Percentiles rank a stretch among this genome's conserved stretches.
Evolutionary conservation across 2,888 invertebrate genomes (phyloP).

Genomic region (Drosophila kokeensis): DNA sequence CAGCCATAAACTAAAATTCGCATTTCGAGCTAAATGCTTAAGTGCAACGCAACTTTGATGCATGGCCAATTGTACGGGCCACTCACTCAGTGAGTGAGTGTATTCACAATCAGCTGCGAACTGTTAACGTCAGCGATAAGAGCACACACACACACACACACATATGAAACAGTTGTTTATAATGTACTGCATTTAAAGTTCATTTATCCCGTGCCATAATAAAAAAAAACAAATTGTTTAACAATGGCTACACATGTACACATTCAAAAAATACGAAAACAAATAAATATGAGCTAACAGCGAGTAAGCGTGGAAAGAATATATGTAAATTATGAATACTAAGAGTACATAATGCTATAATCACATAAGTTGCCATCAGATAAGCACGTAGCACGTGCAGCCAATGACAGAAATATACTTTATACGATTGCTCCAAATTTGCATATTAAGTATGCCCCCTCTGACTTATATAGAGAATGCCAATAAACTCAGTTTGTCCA

Average conservation of each 20-base stretch:
- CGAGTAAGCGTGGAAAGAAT: not conserved
- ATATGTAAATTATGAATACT: conserved; percentile 16
- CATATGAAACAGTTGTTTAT: conserved; percentile 29
- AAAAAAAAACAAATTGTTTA: conserved; percentile 22
- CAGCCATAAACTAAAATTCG: conserved; percentile 41
- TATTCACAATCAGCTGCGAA: conserved; percentile 30
- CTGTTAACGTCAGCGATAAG: conserved; percentile 39
- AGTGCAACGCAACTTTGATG: conserved; percentile 22
- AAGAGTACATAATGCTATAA: not conserved
- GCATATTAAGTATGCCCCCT: conserved; percentile 51
- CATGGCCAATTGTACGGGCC: conserved; percentile 14
- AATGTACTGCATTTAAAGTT: conserved; percentile 24
- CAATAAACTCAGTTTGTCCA: conserved; percentile 27
- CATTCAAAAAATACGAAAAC: not conserved
- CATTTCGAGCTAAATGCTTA: conserved; percentile 20
- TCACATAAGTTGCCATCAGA: conserved; percentile 1
- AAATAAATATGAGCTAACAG: conserved; percentile 18
- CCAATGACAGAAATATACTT: conserved; percentile 18
- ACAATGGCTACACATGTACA: conserved; percentile 7
- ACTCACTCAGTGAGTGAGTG: conserved; percentile 5
- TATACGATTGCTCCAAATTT: conserved; percentile 34
- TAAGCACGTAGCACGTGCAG: conserved; percentile 17
- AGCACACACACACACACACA: not conserved
- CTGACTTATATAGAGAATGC: conserved; percentile 27
- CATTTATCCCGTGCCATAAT: conserved; percentile 39